Percentiles rank a stretch among this genome's conserved stretches.
Conservation (phyloP, 2,113 vertebrate genomes). For the Pionites leucogaster region DNA sequence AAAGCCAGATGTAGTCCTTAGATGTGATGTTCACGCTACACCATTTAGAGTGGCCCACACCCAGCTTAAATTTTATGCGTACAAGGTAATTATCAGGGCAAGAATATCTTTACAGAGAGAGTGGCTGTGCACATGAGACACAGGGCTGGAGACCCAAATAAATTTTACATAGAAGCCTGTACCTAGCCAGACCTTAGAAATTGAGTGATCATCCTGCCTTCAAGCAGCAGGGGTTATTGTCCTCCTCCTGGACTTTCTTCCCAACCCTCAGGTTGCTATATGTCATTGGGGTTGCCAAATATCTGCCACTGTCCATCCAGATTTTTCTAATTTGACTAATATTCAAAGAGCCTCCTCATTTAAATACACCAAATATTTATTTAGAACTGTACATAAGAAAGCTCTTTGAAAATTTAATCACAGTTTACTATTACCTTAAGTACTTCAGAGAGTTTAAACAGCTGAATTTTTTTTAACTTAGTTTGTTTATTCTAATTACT, state of each 20-base stretch:
- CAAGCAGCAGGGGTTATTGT: background rate
- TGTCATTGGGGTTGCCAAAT: background rate
- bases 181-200: background rate
- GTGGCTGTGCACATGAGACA: background rate
- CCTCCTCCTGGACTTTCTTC: background rate
- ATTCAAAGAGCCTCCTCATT: background rate
- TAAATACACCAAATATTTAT: background rate
- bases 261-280: background rate
- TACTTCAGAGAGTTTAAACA: conserved; percentile 33
- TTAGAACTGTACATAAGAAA: background rate
- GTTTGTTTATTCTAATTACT: conserved; percentile 70
- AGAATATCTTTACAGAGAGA: background rate
- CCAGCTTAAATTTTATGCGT: background rate
- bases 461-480: conserved; percentile 18
- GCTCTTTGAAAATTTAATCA: background rate
- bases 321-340: background rate
- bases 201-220: background rate
- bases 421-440: background rate
- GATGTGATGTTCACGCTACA: background rate
- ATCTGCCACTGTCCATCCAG: background rate
- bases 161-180: background rate
- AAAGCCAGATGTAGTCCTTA: background rate
- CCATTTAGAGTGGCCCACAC: background rate
- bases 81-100: background rate
- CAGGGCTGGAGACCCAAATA: background rate